A percentile compares a stretch with the other conserved stretches of the same genome.
Evolutionary conservation across 2,888 invertebrate species (phyloP).

Genomic region (Balanococcus diminutus): DNA sequence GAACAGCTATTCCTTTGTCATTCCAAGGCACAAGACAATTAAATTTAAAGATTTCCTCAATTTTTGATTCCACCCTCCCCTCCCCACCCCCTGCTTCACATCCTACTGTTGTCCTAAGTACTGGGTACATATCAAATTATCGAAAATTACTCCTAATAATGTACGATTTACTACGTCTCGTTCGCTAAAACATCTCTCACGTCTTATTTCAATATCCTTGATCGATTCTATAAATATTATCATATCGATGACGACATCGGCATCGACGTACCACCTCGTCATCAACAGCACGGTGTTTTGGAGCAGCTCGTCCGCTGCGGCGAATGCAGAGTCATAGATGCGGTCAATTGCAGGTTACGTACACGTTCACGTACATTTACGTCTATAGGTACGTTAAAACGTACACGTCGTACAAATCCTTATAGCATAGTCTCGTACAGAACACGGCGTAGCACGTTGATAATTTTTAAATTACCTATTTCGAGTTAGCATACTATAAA

Average conservation of each 20-base stretch:
- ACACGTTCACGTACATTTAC: not conserved
- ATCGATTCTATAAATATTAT: not conserved
- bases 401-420: not conserved
- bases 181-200: not conserved
- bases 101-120: too few species aligned
- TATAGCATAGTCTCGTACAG: not conserved
- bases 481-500: not conserved
- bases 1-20: too few species aligned
- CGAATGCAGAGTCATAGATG: too few species aligned
- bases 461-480: conserved; percentile 10
- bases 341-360: not conserved
- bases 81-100: too few species aligned
- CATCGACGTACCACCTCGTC: not conserved
- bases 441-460: not conserved
- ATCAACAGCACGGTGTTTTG: not conserved
- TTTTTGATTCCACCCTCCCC: too few species aligned
- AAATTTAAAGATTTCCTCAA: too few species aligned
- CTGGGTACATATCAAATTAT: not conserved
- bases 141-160: not conserved
- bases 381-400: not conserved
- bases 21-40: too few species aligned
- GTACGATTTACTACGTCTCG: too few species aligned
- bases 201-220: not conserved
- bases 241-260: not conserved
- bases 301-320: not conserved